Evolutionary conservation across 2,888 invertebrate genomes (phyloP).

Genomic region (Amblyjoppa fuscipennis): DNA sequence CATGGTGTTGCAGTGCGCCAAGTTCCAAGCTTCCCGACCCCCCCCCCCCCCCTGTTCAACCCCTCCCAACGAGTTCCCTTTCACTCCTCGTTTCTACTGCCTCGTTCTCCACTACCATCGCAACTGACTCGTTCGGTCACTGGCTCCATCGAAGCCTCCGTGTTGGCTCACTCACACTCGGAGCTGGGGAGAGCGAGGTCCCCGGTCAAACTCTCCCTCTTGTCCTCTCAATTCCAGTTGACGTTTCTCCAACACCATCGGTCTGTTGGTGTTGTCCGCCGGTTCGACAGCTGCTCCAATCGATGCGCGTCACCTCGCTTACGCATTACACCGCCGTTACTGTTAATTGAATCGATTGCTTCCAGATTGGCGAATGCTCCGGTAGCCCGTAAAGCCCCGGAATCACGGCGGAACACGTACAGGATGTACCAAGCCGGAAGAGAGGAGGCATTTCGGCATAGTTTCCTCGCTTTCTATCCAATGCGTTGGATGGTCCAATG

Average conservation of each 20-base stretch:
- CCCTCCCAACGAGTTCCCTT: conserved; percentile 52
- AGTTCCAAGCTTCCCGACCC: conserved; percentile 41
- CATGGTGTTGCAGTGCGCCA: conserved; percentile 71
- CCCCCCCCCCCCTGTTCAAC: conserved; percentile 12
- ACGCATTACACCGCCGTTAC: conserved; percentile 78
- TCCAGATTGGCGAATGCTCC: conserved; percentile 73
- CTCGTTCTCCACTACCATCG: conserved; percentile 56
- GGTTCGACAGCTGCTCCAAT: conserved; percentile 78
- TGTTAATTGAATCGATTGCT: conserved; percentile 82
- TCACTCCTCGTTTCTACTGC: conserved; percentile 62
- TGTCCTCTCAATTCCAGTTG: conserved; percentile 76
- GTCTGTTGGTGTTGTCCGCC: conserved; percentile 72
- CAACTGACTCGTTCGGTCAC: conserved; percentile 63
- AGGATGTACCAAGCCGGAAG: neutral
- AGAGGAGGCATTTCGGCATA: conserved; percentile 39
- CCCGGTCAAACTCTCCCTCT: conserved; percentile 57
- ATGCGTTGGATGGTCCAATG: conserved; percentile 62
- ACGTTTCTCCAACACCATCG: conserved; percentile 74
- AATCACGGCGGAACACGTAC: conserved; percentile 55
- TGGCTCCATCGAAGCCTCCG: conserved; percentile 53
- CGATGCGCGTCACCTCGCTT: conserved; percentile 77
- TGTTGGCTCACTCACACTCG: conserved; percentile 17
- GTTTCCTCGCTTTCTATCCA: conserved; percentile 24
- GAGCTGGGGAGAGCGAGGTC: neutral
- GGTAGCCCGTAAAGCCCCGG: conserved; percentile 68